A percentile compares a stretch with the other conserved stretches of the same genome.
Evolutionary conservation across 2,888 invertebrate genomes (phyloP).

Genomic region (Anodontia alba): DNA sequence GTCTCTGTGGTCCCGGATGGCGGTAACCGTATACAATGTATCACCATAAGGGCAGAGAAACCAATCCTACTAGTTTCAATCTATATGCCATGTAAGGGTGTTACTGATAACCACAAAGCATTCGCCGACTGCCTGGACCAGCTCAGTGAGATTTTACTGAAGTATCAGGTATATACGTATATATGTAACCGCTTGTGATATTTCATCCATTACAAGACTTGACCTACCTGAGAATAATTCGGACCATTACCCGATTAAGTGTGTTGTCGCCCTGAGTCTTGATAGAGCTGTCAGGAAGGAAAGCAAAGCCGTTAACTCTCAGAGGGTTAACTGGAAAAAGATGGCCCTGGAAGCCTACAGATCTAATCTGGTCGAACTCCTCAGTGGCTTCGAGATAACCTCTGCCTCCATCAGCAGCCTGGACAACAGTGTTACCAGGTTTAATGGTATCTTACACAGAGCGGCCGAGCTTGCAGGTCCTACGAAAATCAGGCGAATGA

Average conservation of each 20-base stretch:
- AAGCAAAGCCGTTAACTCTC: neutral
- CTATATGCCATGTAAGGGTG: no score
- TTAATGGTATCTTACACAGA: neutral
- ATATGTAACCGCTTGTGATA: no score
- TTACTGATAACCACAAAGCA: no score
- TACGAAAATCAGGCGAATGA: neutral
- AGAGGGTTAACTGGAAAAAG: neutral
- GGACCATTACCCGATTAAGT: slow-evolving; percentile 13
- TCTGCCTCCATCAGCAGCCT: neutral
- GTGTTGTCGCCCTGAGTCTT: neutral
- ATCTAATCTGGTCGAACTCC: neutral
- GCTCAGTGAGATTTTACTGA: no score
- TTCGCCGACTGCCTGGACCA: no score
- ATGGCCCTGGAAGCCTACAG: neutral
- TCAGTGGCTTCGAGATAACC: neutral
- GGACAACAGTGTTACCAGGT: neutral
- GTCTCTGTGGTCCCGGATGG: no score
- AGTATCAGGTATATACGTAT: no score
- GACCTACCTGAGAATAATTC: no score
- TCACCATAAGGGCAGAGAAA: no score
- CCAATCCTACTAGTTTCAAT: no score
- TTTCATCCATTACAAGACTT: no score
- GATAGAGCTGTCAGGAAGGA: neutral
- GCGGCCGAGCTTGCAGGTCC: neutral
- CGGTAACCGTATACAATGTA: no score